A percentile compares a stretch with the other conserved stretches of the same genome.
Evolutionary conservation across 2,888 invertebrate species (phyloP).

Genomic region (Dichetophora obliterata): DNA sequence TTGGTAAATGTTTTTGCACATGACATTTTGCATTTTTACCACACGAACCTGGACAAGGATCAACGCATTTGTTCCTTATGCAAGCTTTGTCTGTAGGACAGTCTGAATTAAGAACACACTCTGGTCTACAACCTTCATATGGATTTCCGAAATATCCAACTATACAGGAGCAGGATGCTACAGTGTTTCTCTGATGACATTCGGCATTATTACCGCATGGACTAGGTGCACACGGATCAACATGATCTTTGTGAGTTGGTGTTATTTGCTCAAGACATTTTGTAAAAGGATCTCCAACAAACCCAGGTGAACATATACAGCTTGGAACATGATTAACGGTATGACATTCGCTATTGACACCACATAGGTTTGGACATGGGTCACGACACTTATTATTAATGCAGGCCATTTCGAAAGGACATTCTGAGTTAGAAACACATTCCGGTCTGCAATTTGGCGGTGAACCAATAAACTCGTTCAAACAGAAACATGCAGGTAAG

Average conservation of each 20-base stretch:
- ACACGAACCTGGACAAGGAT: constrained; percentile 85
- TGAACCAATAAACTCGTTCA: constrained; percentile 76
- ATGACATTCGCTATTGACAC: constrained; percentile 78
- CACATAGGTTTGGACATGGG: constrained; percentile 83
- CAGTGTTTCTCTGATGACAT: constrained; percentile 75
- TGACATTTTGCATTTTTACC: constrained; percentile 81
- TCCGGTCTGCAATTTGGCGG: constrained; percentile 83
- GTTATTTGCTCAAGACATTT: constrained; percentile 69
- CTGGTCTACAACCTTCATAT: constrained; percentile 81
- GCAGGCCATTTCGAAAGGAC: constrained; percentile 78
- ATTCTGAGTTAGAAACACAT: constrained; percentile 81
- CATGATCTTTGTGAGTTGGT: constrained; percentile 54
- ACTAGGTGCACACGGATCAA: constrained; percentile 77
- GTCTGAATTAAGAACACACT: constrained; percentile 84
- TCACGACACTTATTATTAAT: constrained; percentile 83
- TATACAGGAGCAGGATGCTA: constrained; percentile 80
- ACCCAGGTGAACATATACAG: constrained; percentile 76
- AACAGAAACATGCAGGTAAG: constrained; percentile 81
- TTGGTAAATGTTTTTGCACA: constrained; percentile 82
- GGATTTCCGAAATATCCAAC: constrained; percentile 77
- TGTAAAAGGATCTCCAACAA: constrained; percentile 81
- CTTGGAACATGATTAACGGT: constrained; percentile 82
- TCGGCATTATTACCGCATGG: constrained; percentile 82
- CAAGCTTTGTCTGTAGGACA: constrained; percentile 82
- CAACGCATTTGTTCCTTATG: constrained; percentile 80